Evolutionary conservation across 1,140 invertebrate genomes (phyloP), one percentile per base, ranked within the genome.

Genomic region (Nomia melanderi): DNA sequence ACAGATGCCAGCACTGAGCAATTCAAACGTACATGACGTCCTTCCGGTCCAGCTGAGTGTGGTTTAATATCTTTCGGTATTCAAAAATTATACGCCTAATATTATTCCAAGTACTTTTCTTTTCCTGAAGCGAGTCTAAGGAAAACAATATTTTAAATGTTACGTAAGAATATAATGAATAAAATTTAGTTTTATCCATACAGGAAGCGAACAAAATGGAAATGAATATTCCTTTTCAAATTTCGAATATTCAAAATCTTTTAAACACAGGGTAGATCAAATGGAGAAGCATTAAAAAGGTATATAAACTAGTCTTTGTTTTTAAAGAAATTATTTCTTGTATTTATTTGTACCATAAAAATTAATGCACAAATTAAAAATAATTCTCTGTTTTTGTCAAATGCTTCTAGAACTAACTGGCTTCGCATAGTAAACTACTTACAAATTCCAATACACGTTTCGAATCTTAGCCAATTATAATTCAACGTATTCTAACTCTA

Each of bases 21-120:
- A 29, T 79, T 57, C 62, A 50, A 79, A 83, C n/a, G 8, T 25
- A 27, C 20, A 11, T 76, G 71, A 84, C 81, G 81, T 83, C 41
- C 27, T 83, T 83, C 78, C 82, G 74, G 62, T 65, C 60, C 66
- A 77, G 66, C 74, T 77, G 77, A 63, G 31, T 31, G 47, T 39
- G 20, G 12, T 63, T 69, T 1, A 39, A 60, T 27, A 14, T 25
- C n/a, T 25, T 29, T 5, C 25, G 41, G n/a, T 41, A 50, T 78
- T 64, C 50, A 75, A 78, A 47, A 65, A 9, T n/a, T 17, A 3
- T 23, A 23, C 20, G 12, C n/a, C n/a, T 20, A 23, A 36, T 23
- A 12, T 6, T 69, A 17, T 25, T 20, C 11, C 0, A 56, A 27
- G 33, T 33, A 31, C 4, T 33, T 12, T 3, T 29, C 17, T 20